Evolutionary conservation across 2,797 vertebrate species (phyloP).

Genomic region (Parambassis ranga): DNA sequence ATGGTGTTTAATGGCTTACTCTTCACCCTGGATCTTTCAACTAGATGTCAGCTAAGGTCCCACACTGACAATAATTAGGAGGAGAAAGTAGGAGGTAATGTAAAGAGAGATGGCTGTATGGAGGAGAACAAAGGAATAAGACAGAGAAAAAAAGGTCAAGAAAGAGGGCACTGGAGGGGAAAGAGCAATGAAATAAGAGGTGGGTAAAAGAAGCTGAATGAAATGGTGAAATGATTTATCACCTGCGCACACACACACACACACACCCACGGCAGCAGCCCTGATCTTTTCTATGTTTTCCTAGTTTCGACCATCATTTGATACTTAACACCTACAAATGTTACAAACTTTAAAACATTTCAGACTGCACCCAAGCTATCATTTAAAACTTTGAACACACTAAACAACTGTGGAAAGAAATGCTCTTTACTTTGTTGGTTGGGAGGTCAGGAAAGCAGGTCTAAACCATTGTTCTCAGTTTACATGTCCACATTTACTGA

Average conservation of each 20-base stretch:
- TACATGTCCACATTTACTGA: no score
- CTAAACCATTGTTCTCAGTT: no score
- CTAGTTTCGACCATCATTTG: no score
- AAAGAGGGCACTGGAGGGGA: not conserved
- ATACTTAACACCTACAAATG: no score
- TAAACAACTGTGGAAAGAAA: no score
- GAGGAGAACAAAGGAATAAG: not conserved
- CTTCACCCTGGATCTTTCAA: constrained; percentile 7
- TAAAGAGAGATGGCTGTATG: not conserved
- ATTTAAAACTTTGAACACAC: no score
- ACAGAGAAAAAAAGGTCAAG: not conserved
- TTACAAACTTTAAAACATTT: no score
- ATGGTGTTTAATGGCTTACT: no score
- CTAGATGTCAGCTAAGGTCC: constrained; percentile 20
- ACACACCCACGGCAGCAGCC: not conserved
- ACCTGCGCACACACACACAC: not conserved
- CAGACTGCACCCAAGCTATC: no score
- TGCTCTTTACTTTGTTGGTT: no score
- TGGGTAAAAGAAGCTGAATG: constrained; percentile 1
- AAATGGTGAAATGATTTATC: constrained; percentile 44
- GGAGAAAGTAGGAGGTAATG: not conserved
- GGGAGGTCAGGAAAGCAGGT: no score
- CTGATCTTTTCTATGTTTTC: not conserved
- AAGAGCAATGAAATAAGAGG: constrained; percentile 18
- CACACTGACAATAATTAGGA: constrained; percentile 20